Base-by-base conservation (phyloP, 1,140 invertebrate species). In the Brachystomella parvula region DNA sequence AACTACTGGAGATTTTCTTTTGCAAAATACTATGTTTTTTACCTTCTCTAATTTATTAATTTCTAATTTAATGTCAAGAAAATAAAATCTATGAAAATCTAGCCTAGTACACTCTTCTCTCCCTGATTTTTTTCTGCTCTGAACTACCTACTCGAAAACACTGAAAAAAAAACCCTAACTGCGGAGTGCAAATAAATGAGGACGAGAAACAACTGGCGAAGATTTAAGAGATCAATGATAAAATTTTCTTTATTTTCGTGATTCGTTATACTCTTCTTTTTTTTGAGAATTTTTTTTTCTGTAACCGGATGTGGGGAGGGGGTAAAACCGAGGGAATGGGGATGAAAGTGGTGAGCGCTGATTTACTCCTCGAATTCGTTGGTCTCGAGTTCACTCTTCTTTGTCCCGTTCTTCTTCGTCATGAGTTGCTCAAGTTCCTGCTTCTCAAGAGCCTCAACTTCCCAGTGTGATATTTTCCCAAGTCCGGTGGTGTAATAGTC, bases 391-490 rank as follows among this genome's bases (percentile, higher is more conserved):
- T 44, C 39, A 17, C 24, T 24, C 49, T 53, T 53, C 49, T 53
- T 15, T 9, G 49, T 53, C 3, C 49, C 49, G 24, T 53, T 53
- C 49, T 53, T 53, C 15, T 6, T 24, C 6, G 12, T 53, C 12
- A 6, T 53, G 49, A 53, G 24, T 53, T n/a, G n/a, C n/a, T 9
- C 39, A 44, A n/a, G 9, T n/a, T 44, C n/a, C 9, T n/a, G 9
- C 39, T 44, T 44, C 39, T 53, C 49, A 15, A 6, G 56, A 32
- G 33, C 49, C 49, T 24, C 56, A 47, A 53, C 2, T 64, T 29
- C 32, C 3, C 24, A 15, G 21, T 3, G 2, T 33, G 49, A 9
- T 6, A 21, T 19, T 21, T 53, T 53, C 49, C 49, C 49, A 6
- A 24, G 24, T 6, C 49, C 49, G 12, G 49, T 53, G 49, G 21